These are phyloP conservation scores for Argyra leucocephala DNA, from an alignment of 2,888 invertebrate species.

Conservation along the genomic window DNA sequence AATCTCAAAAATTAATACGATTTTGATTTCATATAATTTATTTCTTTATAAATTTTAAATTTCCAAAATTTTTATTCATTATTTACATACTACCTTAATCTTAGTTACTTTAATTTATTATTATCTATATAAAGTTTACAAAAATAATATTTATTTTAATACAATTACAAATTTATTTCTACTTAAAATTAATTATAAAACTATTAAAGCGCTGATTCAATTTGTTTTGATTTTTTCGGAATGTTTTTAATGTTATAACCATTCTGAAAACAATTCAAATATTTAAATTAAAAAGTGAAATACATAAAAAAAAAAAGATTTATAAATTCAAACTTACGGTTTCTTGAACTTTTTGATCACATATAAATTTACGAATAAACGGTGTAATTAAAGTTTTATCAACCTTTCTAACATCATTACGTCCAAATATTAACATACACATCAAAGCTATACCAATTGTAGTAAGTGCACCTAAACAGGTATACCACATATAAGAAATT, in stretches of 20 bases:
- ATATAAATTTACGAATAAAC: constrained; percentile 33
- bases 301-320: too few relatives aligned
- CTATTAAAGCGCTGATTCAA: constrained; percentile 7
- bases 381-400: constrained; percentile 57
- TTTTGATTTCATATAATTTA: too few relatives aligned
- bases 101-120: not conserved
- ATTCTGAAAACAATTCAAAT: not conserved
- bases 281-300: too few relatives aligned
- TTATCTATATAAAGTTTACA: not conserved
- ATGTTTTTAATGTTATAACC: constrained; percentile 1
- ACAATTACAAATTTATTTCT: not conserved
- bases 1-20: too few relatives aligned
- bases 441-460: constrained; percentile 46
- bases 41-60: too few relatives aligned
- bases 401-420: constrained; percentile 48
- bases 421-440: constrained; percentile 37
- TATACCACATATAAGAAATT: constrained; percentile 74
- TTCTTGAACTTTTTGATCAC: constrained; percentile 20
- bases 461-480: constrained; percentile 50
- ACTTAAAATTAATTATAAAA: not conserved
- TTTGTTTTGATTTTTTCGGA: constrained; percentile 5
- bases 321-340: constrained; percentile 27
- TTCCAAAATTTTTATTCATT: too few relatives aligned
- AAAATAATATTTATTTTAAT: not conserved
- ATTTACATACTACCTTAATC: not conserved